A percentile compares a stretch with the other conserved stretches of the same genome.
Evolutionary conservation across 2,888 invertebrate species (phyloP).

Genomic region (Mesorhabditis belari): DNA sequence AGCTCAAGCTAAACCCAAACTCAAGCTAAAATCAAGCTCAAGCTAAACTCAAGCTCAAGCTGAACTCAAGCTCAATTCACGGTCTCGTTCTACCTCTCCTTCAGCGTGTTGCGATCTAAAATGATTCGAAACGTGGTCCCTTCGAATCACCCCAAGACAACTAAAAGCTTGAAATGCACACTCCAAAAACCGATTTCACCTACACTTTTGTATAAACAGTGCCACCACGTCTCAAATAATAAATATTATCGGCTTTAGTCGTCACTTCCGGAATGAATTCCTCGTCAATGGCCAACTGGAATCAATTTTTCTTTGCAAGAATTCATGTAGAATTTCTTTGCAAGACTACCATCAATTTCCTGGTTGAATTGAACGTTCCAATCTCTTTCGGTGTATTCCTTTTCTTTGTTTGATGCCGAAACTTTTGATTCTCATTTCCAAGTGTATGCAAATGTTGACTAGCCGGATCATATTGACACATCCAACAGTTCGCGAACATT

Average conservation of each 20-base stretch:
- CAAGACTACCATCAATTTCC: conserved; percentile 11
- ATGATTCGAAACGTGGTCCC: neutral
- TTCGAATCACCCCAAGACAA: conserved; percentile 5
- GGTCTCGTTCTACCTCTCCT: no score
- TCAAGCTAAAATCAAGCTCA: no score
- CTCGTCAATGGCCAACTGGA: conserved; percentile 10
- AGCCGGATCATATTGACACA: conserved; percentile 31
- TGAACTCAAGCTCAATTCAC: no score
- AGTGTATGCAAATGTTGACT: conserved; percentile 34
- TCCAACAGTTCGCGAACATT: conserved; percentile 31
- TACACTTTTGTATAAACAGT: conserved; percentile 8
- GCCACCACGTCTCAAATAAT: conserved; percentile 16
- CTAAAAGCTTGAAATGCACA: neutral
- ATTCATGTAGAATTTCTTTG: no score
- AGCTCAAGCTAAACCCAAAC: no score
- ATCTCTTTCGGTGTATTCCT: conserved; percentile 9
- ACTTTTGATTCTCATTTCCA: conserved; percentile 20
- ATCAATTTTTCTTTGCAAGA: neutral
- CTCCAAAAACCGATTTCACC: neutral
- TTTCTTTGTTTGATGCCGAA: conserved; percentile 8
- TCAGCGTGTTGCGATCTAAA: neutral
- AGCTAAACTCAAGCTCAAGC: no score
- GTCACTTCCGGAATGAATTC: conserved; percentile 12
- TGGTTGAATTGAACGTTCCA: conserved; percentile 7
- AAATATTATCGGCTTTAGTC: conserved; percentile 17